These are phyloP conservation scores for Rhinophrynus dorsalis DNA, from an alignment of 2,797 vertebrate species.

Conservation along the genomic window DNA sequence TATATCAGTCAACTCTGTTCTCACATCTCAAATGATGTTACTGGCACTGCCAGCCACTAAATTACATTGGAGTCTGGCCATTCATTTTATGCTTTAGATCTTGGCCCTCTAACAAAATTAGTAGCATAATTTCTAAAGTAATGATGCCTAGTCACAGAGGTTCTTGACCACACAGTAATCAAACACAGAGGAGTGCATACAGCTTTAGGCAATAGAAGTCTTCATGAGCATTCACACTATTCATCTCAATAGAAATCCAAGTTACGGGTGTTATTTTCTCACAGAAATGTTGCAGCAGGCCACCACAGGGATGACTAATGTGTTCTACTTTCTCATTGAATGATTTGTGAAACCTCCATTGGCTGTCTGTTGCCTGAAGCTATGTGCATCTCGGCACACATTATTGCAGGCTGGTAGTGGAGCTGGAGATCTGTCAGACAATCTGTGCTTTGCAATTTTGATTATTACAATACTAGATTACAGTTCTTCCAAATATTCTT, in stretches of 20 bases:
- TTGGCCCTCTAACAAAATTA: constrained; percentile 18
- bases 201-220: constrained; percentile 8
- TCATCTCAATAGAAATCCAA: constrained; percentile 18
- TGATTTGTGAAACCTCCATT: constrained; percentile 23
- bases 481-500: not conserved
- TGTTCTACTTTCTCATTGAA: not conserved
- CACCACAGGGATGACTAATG: not conserved
- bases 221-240: constrained; percentile 12
- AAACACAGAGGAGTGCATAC: not conserved
- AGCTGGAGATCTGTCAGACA: not conserved
- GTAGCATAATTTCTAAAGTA: constrained; percentile 13
- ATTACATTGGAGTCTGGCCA: not conserved
- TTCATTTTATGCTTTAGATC: constrained; percentile 6
- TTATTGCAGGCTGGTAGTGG: not conserved
- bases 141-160: constrained; percentile 13
- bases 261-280: constrained; percentile 34
- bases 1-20: constrained; percentile 2
- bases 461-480: not conserved
- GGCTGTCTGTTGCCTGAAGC: constrained; percentile 14
- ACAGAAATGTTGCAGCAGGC: constrained; percentile 1
- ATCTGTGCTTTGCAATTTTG: not conserved
- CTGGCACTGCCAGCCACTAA: not conserved
- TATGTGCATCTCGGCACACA: not conserved
- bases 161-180: constrained; percentile 33
- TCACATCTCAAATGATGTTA: constrained; percentile 3